Base-by-base conservation (phyloP, 2,888 invertebrate genomes). In the Tillus elongatus region DNA sequence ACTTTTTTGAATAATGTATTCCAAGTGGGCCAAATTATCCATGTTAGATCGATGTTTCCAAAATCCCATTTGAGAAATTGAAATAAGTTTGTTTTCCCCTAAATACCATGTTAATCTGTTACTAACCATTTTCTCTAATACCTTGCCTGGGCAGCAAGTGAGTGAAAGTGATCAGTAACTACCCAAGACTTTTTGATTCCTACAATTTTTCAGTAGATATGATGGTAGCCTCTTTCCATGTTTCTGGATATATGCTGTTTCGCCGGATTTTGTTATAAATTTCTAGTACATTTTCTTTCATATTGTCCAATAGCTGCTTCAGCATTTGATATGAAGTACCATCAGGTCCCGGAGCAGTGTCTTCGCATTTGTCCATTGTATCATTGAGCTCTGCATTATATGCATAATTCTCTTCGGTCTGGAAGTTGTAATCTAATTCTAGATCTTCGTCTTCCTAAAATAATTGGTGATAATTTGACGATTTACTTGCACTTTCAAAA, bases 101-200 rank as follows among this genome's bases (percentile, higher is more conserved):
- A 34, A n/a, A 11, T n/a, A 26, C 27, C 27, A 26, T 9, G 13
- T n/a, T 12, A 34, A 26, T 8, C 26, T 15, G 2, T 6, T 3
- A n/a, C 24, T 34, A 3, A 26, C 24, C 26, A 34, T 34, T n/a
- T 34, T 34, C 12, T 34, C 34, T 13, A 34, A 3, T 13, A 34
- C 26, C 26, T 34, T 26, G 13, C 34, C 26, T 4, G 26, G 8
- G 13, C 26, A 34, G 13, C 34, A 4, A 8, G 26, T n/a, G n/a
- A n/a, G n/a, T n/a, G n/a, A n/a, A n/a, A n/a, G n/a, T n/a, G n/a
- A n/a, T n/a, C n/a, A n/a, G n/a, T n/a, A n/a, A n/a, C n/a, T n/a
- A n/a, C n/a, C n/a, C n/a, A n/a, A n/a, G n/a, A n/a, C n/a, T n/a
- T n/a, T n/a, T n/a, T n/a, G n/a, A n/a, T n/a, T n/a, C n/a, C n/a